Evolutionary conservation across 37 sponge, comb jelly and placozoan genomes (phyloP), one percentile per base, ranked within the genome.

Genomic region (Chondrilla cf. caribensis): DNA sequence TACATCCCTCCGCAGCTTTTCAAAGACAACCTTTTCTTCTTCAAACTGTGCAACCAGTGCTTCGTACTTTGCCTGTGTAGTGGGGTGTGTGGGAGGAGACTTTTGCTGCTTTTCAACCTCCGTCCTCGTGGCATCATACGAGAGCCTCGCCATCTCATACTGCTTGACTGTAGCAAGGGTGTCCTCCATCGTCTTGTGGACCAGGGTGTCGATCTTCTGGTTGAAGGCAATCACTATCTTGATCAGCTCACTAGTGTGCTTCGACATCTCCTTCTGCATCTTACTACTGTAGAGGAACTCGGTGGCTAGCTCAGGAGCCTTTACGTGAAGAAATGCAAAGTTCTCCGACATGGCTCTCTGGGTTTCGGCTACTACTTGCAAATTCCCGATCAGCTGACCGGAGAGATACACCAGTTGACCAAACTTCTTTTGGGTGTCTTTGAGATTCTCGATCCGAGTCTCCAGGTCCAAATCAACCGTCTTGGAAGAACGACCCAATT

Each of bases 141-240:
- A 24, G 9, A 97, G 76, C 14, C 97, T 60, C 4, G 90, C 84
- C 0, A 84, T 33, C 51, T 97, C 95, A 60, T 97, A 97, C n/a
- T 47, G 42, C 81, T 92, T 95, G 21, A 92, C 91, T 1, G 95
- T 95, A 29, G 47, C 55, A 4, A 95, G 77, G 0, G 97, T 97
- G 83, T 97, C 97, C 62, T 92, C 97, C 70, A 97, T 97, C 22
- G 97, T 91, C 62, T 92, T 95, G 37, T 86, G n/a, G 38, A 79
- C 81, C 33, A 97, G 82, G 11, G 97, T 97, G 19, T 84, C 70
- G 40, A 94, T 71, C 57, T 86, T 90, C 38, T 90, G 57, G 41
- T 78, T 38, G 58, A 97, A 94, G 43, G 59, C 82, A 29, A 85
- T 68, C 24, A 92, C 35, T n/a, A 86, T 78, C 2, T 80, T 55